Evolutionary conservation across 2,797 vertebrate genomes (phyloP).

Genomic region (Taenioides sp.): DNA sequence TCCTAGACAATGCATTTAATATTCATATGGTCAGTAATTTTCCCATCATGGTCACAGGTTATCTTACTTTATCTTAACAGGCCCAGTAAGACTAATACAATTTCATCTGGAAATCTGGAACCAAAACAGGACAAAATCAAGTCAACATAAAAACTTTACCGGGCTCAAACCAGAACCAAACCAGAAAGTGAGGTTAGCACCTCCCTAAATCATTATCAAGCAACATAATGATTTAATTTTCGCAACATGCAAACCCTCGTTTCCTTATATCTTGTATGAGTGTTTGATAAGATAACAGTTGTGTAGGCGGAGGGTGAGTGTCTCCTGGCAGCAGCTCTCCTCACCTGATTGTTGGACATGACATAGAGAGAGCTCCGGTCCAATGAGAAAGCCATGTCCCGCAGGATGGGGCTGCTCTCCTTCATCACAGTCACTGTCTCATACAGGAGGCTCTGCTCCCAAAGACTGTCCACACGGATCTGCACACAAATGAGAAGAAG

Average conservation of each 20-base stretch:
- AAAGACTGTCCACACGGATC: slow-evolving; percentile 90
- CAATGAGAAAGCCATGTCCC: slow-evolving; percentile 95
- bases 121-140: no score
- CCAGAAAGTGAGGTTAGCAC: no score
- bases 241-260: slow-evolving; percentile 11
- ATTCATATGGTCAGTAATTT: no score
- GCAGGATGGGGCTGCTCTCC: slow-evolving; percentile 87
- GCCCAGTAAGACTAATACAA: no score
- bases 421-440: slow-evolving; percentile 91
- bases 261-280: slow-evolving; percentile 14
- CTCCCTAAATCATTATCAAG: no score
- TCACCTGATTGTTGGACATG: slow-evolving; percentile 96
- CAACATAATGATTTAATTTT: not conserved
- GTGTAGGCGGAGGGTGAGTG: slow-evolving; percentile 13
- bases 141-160: no score
- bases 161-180: no score
- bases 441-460: slow-evolving; percentile 88
- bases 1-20: no score
- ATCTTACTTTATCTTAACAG: no score
- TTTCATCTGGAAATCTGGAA: no score
- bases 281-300: slow-evolving; percentile 20
- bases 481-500: slow-evolving; percentile 59
- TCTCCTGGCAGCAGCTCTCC: slow-evolving; percentile 50
- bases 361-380: slow-evolving; percentile 91
- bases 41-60: no score